These are phyloP conservation scores for Siniperca knerii DNA, from an alignment of 2,113 vertebrate species.

Conservation along the genomic window DNA sequence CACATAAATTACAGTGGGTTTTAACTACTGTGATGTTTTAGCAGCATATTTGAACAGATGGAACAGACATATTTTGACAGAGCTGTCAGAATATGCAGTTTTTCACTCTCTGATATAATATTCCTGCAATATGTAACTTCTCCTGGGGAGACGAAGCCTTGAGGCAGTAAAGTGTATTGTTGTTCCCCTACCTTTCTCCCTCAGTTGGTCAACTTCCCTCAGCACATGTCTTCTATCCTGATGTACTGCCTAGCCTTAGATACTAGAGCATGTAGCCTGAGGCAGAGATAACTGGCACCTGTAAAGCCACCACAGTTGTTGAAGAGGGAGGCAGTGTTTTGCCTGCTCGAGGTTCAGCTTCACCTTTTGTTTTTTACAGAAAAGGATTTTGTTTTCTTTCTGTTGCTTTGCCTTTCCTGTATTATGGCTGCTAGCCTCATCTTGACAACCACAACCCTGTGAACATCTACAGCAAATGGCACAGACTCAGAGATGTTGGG, in stretches of 20 bases:
- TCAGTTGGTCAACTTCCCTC: conserved; percentile 31
- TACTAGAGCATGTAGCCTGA: conserved; percentile 31
- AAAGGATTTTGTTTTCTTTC: not conserved
- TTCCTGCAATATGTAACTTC: conserved; percentile 30
- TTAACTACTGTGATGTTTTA: not conserved
- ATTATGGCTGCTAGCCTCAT: not conserved
- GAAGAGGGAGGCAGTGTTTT: not conserved
- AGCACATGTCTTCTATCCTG: conserved; percentile 19
- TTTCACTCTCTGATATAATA: conserved; percentile 12
- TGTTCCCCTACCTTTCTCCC: conserved; percentile 4
- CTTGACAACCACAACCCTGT: not conserved
- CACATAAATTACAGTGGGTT: not conserved
- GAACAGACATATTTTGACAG: conserved; percentile 31
- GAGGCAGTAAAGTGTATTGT: conserved; percentile 33
- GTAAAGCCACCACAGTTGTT: conserved; percentile 6
- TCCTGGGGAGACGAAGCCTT: conserved; percentile 10
- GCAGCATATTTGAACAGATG: conserved; percentile 10
- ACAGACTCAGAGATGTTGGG: not conserved
- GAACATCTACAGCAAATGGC: not conserved
- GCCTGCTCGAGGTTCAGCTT: conserved; percentile 5
- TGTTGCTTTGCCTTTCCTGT: not conserved
- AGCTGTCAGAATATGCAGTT: conserved; percentile 26
- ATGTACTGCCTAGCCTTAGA: conserved; percentile 21
- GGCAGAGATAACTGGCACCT: conserved; percentile 41
- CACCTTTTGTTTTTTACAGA: not conserved